Conservation (phyloP, 2,888 invertebrate species). For the Drosophila quinaria region DNA sequence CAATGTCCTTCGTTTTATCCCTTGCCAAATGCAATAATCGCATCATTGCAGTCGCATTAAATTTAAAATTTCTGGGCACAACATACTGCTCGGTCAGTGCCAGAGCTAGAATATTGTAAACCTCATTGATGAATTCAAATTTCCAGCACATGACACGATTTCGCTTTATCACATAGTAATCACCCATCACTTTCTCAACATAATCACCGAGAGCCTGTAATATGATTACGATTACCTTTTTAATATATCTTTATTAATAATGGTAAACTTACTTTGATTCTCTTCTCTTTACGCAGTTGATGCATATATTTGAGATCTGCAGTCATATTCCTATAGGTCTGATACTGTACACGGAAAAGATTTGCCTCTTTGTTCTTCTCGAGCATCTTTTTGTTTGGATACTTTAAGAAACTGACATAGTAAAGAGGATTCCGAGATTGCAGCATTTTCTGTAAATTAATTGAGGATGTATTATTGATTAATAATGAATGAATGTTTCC, state of each 20-base stretch:
- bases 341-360: slow-evolving; percentile 81
- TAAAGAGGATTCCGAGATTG: slow-evolving; percentile 83
- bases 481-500: neutral
- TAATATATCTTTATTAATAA: rapidly evolving
- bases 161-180: slow-evolving; percentile 82
- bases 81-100: slow-evolving; percentile 75
- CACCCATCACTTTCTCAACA: slow-evolving; percentile 83
- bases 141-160: slow-evolving; percentile 84
- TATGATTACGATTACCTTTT: too few species aligned
- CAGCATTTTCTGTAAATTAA: slow-evolving; percentile 80
- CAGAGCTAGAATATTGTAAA: slow-evolving; percentile 82
- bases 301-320: slow-evolving; percentile 73
- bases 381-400: slow-evolving; percentile 68
- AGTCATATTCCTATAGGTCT: slow-evolving; percentile 82
- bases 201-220: slow-evolving; percentile 55
- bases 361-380: slow-evolving; percentile 70
- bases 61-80: slow-evolving; percentile 33
- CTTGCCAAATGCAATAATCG: slow-evolving; percentile 65
- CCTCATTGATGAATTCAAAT: slow-evolving; percentile 83
- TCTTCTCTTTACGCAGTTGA: slow-evolving; percentile 57
- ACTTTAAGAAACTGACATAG: slow-evolving; percentile 72
- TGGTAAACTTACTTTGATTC: slow-evolving; percentile 59
- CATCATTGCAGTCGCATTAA: slow-evolving; percentile 38
- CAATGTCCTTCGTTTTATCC: slow-evolving; percentile 72
- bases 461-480: neutral